Base-by-base conservation (phyloP, 2,888 invertebrate genomes). In the Lypha dubia region DNA sequence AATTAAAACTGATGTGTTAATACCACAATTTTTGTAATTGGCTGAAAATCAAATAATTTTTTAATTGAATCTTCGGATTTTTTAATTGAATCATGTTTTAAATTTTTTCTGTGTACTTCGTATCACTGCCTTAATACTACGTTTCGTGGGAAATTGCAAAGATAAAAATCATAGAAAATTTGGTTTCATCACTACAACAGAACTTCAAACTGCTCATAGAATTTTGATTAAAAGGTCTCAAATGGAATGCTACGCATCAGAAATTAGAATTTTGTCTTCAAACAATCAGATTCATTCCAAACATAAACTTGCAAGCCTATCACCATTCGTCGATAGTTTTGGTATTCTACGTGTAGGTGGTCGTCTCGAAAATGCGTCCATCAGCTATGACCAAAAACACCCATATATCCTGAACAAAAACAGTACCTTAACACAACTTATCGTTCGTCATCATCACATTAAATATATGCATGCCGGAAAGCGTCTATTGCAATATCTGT, bases 381-480 rank as follows among this genome's bases (percentile, higher is more conserved):
- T 87, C 7, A 77, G 60, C 1, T 87, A 81, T 38, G 67, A 79
- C 32, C 84, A 85, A 46, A 86, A 86, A 49, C 84, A 86, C 70
- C 38, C 74, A 9, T 74, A 74, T 24, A 63, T 63, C 17, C 24
- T 63, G 3, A 41, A 63, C 41, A 74, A 63, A 28, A 44, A 65
- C 9, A 28, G 35, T 17, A 32, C 15, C 13, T 15, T 75, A 11
- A 75, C 65, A 4, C 44, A 44, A 11, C 15, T 65, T 6, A 28
- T 58, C 4, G 41, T 56, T 15, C 15, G 44, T 5, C 11, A 65
- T 44, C 58, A 75, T 7, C 75, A 75, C 17, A n/a, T 41, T 5
- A 63, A 44, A 24, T 41, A 53, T 53, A 41, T 63, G 13, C 44
- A 65, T 56, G 75, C 65, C 44, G 75, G 75, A 8, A 35, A 38